phyloP scores from a whole-genome alignment of 2,888 invertebrate genomes.

The Panorpa germanica region DNA sequence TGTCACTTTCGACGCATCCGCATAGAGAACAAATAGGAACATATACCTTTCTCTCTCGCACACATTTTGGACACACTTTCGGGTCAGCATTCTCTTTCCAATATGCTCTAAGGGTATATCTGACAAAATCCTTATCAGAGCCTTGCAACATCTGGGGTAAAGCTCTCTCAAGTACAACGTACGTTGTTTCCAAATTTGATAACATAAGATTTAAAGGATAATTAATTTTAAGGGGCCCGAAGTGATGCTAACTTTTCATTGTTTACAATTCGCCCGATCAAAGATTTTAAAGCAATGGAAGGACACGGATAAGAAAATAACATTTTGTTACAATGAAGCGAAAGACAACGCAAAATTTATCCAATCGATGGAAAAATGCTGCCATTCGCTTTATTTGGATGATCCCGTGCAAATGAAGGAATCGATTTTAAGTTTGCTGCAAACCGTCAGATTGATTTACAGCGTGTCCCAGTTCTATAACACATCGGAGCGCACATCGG shows the following conservation, averaged over 20 bases:
- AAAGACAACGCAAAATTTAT: constrained; percentile 92
- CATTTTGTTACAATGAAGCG: constrained; percentile 88
- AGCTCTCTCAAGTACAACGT: no score
- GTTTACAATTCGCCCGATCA: constrained; percentile 56
- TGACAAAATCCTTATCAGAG: no score
- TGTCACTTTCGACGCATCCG: no score
- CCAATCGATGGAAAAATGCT: constrained; percentile 84
- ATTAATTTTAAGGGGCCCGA: constrained; percentile 36
- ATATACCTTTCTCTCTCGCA: no score
- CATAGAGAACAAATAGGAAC: no score
- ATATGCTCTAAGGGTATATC: no score
- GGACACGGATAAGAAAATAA: constrained; percentile 75
- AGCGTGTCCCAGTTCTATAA: constrained; percentile 92
- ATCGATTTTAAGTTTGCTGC: constrained; percentile 71
- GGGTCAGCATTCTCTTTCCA: no score
- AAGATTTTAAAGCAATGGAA: constrained; percentile 67
- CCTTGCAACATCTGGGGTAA: no score
- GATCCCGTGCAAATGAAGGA: constrained; percentile 86
- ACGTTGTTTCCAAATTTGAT: no score
- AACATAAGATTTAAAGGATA: constrained; percentile 1
- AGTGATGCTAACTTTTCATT: constrained; percentile 57
- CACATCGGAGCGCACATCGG: constrained; percentile 88
- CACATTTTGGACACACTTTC: no score
- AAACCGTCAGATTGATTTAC: constrained; percentile 84
- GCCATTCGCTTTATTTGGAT: constrained; percentile 81